Base-by-base conservation (phyloP, 2,797 vertebrate species). In the Delichon dasypus region DNA sequence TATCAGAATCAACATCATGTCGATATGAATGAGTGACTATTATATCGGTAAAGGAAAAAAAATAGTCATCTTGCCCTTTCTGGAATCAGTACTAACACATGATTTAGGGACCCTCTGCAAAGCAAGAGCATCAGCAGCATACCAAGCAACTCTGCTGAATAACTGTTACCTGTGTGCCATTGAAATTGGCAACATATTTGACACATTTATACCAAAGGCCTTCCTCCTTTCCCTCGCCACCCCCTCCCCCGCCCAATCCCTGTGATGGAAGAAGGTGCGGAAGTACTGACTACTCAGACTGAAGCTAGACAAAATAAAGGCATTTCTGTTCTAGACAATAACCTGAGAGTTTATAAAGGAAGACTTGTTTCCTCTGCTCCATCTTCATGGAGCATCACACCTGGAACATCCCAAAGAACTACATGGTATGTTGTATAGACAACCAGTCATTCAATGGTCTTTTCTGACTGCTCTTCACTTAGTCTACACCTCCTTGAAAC, bases 251-350 rank as follows among this genome's bases (percentile, higher is more conserved):
- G 10, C 14, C 9, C 22, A 30, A 36, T 7, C 26, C 30, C 19
- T 1, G 0, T 7, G 21, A 78, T 2, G 3, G 44, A 75, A 70
- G 9, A 42, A 36, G 13, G 19, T 74, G n/a, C 34, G 36, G 5
- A 89, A 85, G 34, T 45, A 60, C 40, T 42, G 23, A 54, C 76
- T 82, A n/a, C 23, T 75, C 47, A 75, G 25, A 48, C 9, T 61
- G 30, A 92, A 61, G 20, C 4, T 32, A 32, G 12, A 36, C 58
- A 85, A 85, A 27, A 29, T 36, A 87, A 58, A 19, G 20, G 1
- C 47, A 71, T 67, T 71, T 77, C 32, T 36, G 30, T 10, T 81
- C 38, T 64, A 66, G 9, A 75, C 10, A 70, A 73, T 40, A 94
- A 76, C 3, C 16, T 30, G 5, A 48, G 22, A 55, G 3, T 9